Evolutionary conservation across 1,140 invertebrate genomes (phyloP), one percentile per base, ranked within the genome.

Genomic region (Alviniconcha marisindica): DNA sequence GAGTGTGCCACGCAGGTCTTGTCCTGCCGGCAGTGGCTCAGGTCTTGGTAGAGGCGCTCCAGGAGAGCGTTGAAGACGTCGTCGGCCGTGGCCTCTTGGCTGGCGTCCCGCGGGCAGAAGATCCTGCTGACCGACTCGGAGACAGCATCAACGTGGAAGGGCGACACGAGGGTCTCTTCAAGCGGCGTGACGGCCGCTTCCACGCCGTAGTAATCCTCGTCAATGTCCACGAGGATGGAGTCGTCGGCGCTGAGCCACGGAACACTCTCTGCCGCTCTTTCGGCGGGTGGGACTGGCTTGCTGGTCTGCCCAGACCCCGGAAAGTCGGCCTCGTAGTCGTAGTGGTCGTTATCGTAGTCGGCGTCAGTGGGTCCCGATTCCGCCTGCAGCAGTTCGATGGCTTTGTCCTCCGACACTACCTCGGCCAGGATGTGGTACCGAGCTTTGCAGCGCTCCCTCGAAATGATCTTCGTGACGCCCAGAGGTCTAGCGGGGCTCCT

Each of bases 151-250:
- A 79, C 77, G 14, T 31, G 2, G 2, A 4, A 1, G 28, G 33
- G 21, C 1, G 33, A 12, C 44, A 83, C 5, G 1, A 31, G n/a
- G 0, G 85, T 33, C 31, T 86, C 77, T 1, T 87, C 38, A 18
- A 91, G 79, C 24, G 84, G 73, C 14, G 82, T 77, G n/a, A 85
- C 81, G 15, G 84, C 88, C 40, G 85, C 82, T 71, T 86, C 88
- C 63, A 88, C 90, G 1, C 89, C 90, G 51, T 88, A 90, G 80
- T 82, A 90, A 83, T 91, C 91, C 80, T 91, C 91, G 79, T 91
- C 91, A 71, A 91, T 90, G 77, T 91, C 90, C 3, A 91, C 78
- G 33, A 91, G 81, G 18, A 91, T 60, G 42, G 83, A 84, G 15
- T 88, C 85, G 36, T 15, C 54, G 63, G 42, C n/a, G 12, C 40